Conservation (phyloP, 1,140 invertebrate genomes). For the Branchinecta lindahli region DNA sequence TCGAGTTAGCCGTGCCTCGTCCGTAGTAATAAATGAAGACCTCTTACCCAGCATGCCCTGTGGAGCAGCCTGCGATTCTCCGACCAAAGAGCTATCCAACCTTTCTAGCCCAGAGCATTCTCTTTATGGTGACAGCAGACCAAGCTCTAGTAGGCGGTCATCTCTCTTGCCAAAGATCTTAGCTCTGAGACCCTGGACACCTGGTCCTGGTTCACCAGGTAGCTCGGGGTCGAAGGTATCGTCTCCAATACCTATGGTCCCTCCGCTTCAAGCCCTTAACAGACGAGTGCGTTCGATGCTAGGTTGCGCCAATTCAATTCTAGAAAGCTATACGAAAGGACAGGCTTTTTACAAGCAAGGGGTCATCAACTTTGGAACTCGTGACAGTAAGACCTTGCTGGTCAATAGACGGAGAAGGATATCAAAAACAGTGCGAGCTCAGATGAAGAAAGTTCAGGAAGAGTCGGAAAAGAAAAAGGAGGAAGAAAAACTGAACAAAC, state of each 20-base stretch:
- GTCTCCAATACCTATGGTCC: conserved; percentile 13
- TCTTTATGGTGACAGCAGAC: not conserved
- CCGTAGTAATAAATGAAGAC: not conserved
- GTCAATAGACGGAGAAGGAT: not conserved
- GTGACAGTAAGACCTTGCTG: not conserved
- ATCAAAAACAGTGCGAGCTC: not conserved
- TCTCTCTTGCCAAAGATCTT: conserved; percentile 1
- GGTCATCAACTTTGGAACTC: not conserved
- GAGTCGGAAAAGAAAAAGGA: not conserved
- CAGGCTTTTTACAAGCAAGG: not conserved
- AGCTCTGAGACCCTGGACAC: conserved; percentile 18
- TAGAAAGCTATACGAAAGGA: conserved; percentile 19
- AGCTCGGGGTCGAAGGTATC: conserved; percentile 9
- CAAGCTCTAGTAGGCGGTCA: conserved; percentile 3
- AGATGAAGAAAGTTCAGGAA: not conserved
- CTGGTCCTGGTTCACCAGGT: conserved; percentile 9
- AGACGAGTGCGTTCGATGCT: conserved; percentile 16
- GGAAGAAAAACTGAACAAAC: not conserved
- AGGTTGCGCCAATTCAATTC: conserved; percentile 16
- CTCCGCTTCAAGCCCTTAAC: conserved; percentile 20
- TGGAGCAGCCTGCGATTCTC: not conserved
- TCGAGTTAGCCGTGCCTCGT: not conserved
- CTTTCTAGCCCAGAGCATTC: not conserved
- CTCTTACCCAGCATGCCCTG: not conserved
- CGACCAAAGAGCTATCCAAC: not conserved